Evolutionary conservation across 2,888 invertebrate genomes (phyloP), one percentile per base, ranked within the genome.

Genomic region (Dimorphilus gyrociliatus): DNA sequence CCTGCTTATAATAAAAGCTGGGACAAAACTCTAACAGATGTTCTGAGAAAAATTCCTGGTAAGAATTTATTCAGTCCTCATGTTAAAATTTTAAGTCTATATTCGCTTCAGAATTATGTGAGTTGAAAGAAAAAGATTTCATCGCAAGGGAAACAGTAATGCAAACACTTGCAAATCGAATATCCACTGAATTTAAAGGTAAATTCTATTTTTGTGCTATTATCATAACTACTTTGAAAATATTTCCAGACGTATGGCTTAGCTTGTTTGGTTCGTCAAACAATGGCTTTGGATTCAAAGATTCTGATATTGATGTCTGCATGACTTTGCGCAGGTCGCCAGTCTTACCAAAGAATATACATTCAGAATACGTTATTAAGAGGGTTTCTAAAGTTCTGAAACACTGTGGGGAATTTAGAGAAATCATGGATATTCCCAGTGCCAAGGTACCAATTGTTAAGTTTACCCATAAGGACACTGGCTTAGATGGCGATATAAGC

Each of bases 371-470:
- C 23, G 42, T 48, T 12, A 65, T 68, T 30, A 54, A 64, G 36
- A 46, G 50, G 4, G 43, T 69, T 29, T 59, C 62, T 7, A 46
- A 46, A 27, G 47, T 50, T 19, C 43, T 69, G 35, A 53, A 51
- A 37, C 46, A 46, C 14, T 50, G 54, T 31, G 39, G 46, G 8
- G 45, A 52, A 5, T 47, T 67, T 27, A 48, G 50, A 33, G 54
- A 64, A 27, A 59, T 69, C 19, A 38, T 65, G 28, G 53, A 69
- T 4, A 69, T 72, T 27, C 58, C 66, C 4, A 66, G 67, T 12
- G 72, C 72, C 17, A 71, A 72, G 51, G 72, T 73, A 16, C 72
- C 72, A 3, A 72, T 73, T 35, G 67, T 73, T 18, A 72, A 72
- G 50, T 71, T 72, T 49, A 50, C 39, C 33, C 63, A 66, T 38